Evolutionary conservation across 2,113 vertebrate species (phyloP), one percentile per base, ranked within the genome.

Genomic region (Galeopterus variegatus): DNA sequence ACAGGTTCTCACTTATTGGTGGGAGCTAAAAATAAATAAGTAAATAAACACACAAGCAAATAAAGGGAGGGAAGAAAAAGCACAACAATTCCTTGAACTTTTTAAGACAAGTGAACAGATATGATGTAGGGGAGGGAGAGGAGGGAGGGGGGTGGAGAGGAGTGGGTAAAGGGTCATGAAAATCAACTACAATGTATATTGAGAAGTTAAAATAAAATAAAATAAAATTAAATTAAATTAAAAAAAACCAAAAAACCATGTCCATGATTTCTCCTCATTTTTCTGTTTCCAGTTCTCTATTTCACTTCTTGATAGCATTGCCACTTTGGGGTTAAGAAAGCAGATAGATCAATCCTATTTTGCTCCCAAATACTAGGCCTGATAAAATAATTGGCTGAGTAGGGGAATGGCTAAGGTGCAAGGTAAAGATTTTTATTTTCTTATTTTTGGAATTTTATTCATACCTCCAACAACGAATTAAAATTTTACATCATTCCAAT

Each of bases 351-450:
- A 31, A 58, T 85, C 45, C 86, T 14, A 72, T 89, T 93, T 96
- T 93, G 15, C 31, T 89, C 64, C 58, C 52, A 86, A 82, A 56
- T 33, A 64, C 24, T 62, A 79, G 24, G 18, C 50, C 67, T 76
- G 36, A 82, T 85, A 23, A 89, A 95, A 92, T 6, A 9, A 77
- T 21, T 92, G 75, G 86, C 11, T 77, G 54, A 13, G 18, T 28
- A 50, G n/a, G 11, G 10, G 28, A 82, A 58, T 50, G 11, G 60
- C 58, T 79, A 82, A 91, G 3, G 26, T 79, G 3, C 54, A 67
- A 89, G 82, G 19, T 45, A 96, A 95, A 83, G 65, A 77, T 41
- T 91, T 82, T 93, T 62, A 70, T 82, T 91, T 86, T 93, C 41
- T 75, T 81, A 50, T 45, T 52, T 79, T 52, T 93, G 45, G 28